A percentile compares a stretch with the other conserved stretches of the same genome.
Conservation (phyloP, 1,140 invertebrate genomes). For the Sitobion miscanthi region DNA sequence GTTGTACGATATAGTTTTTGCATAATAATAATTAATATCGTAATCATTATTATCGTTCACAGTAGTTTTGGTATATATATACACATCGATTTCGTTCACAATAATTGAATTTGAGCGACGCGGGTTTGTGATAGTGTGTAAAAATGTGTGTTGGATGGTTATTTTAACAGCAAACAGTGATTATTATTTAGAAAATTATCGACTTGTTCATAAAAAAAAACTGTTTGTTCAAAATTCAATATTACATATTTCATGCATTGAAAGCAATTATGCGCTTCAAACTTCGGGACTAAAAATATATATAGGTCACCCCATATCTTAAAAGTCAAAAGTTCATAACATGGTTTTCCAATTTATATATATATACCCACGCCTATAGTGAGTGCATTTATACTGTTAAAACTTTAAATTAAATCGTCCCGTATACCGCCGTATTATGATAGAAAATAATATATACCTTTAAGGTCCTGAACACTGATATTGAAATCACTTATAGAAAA, state of each 20-base stretch:
- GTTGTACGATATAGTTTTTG: not conserved
- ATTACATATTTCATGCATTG: not conserved
- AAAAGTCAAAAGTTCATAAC: not conserved
- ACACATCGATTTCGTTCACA: not conserved
- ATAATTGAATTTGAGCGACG: not conserved
- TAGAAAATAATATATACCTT: too few species aligned
- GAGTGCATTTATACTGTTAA: not conserved
- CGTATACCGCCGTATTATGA: not conserved
- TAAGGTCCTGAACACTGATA: not conserved
- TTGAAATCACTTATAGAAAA: not conserved
- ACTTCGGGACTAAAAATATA: not conserved
- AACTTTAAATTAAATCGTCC: not conserved
- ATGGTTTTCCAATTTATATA: not conserved
- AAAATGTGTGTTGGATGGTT: not conserved
- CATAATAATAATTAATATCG: not conserved
- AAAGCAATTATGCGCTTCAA: not conserved
- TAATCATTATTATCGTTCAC: not conserved
- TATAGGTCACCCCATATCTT: not conserved
- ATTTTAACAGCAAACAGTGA: not conserved
- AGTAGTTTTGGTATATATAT: not conserved
- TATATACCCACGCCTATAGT: too few species aligned
- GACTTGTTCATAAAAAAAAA: not conserved
- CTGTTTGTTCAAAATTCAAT: not conserved
- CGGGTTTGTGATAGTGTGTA: not conserved
- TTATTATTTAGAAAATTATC: not conserved